These are phyloP conservation scores for Lepus americanus DNA, from an alignment of 2,113 vertebrate genomes.

Conservation along the genomic window DNA sequence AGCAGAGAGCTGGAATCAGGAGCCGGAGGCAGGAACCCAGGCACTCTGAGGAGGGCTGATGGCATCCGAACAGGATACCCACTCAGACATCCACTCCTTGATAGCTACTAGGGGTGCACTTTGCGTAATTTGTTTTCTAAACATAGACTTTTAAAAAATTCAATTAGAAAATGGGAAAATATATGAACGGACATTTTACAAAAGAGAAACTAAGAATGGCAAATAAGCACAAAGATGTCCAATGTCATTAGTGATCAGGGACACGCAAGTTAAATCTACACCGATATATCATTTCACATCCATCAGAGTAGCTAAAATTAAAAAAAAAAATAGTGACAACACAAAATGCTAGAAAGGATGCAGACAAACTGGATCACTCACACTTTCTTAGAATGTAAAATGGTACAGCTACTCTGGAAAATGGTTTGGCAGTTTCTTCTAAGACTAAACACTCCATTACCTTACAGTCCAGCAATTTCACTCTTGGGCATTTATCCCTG, in stretches of 20 bases:
- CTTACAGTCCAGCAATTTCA: neutral
- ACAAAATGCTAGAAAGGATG: neutral
- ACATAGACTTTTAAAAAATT: neutral
- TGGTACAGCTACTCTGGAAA: neutral
- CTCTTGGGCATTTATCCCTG: neutral
- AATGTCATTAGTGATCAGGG: neutral
- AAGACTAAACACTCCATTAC: conserved; percentile 13
- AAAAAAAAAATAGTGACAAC: neutral
- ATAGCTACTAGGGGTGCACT: neutral
- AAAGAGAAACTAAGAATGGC: neutral
- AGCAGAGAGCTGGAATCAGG: too few species aligned
- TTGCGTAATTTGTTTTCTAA: neutral
- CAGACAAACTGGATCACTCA: neutral
- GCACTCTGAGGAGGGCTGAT: too few species aligned
- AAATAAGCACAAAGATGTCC: neutral
- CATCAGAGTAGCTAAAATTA: neutral
- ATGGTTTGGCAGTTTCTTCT: neutral
- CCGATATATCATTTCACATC: neutral
- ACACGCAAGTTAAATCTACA: neutral
- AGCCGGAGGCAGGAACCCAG: too few species aligned
- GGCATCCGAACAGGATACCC: too few species aligned
- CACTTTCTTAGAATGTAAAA: neutral
- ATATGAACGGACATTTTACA: neutral
- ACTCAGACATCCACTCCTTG: neutral
- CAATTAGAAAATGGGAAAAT: conserved; percentile 5